These are phyloP conservation scores for Eueides isabella DNA, from an alignment of 1,140 invertebrate species.

Conservation along the genomic window DNA sequence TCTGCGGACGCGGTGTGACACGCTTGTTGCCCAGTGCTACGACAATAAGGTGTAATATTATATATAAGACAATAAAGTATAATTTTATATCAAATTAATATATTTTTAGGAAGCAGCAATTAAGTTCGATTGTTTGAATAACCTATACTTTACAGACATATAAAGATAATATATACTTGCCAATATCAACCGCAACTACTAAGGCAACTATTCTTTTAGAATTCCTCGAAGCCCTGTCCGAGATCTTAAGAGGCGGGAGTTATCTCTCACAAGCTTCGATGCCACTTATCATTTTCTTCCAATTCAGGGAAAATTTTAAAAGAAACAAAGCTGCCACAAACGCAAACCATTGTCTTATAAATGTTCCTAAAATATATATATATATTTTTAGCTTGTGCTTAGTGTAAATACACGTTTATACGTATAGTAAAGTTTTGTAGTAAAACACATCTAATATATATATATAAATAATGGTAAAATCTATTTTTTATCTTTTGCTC, in stretches of 20 bases:
- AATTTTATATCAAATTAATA: too few species aligned
- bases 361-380: background rate
- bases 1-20: too few species aligned
- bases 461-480: too few species aligned
- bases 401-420: too few species aligned
- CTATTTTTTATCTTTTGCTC: too few species aligned
- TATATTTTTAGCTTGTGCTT: background rate
- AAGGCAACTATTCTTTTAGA: constrained; percentile 16
- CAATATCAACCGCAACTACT: background rate
- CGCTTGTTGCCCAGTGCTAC: too few species aligned
- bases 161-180: constrained; percentile 11
- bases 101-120: too few species aligned
- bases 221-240: background rate
- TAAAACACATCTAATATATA: too few species aligned
- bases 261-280: constrained; percentile 21
- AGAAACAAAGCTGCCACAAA: background rate
- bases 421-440: too few species aligned
- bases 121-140: too few species aligned
- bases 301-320: constrained; percentile 2
- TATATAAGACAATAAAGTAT: too few species aligned
- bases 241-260: constrained; percentile 22
- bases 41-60: too few species aligned
- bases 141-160: background rate
- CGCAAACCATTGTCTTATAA: background rate
- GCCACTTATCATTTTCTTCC: constrained; percentile 22